Base-by-base conservation (phyloP, 2,113 vertebrate genomes). In the Elanus axillaris region DNA sequence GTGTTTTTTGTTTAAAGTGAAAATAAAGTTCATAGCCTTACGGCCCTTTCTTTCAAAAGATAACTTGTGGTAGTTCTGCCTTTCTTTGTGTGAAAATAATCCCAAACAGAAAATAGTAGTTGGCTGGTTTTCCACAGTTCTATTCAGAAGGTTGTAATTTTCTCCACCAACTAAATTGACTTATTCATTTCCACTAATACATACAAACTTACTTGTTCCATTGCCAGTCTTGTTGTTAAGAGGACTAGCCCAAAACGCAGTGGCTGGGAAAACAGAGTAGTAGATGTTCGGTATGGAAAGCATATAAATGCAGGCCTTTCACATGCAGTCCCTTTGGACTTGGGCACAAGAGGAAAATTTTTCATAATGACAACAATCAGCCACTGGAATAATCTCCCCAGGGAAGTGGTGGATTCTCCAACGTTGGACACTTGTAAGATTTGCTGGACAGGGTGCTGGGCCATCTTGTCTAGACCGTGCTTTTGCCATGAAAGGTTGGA, bases 101-200 rank as follows among this genome's bases (percentile, higher is more conserved):
- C 38, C 72, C 50, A 60, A 93, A 74, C 47, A 92, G 88, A 96
- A 96, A 90, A 86, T 76, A 95, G 92, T 69, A 75, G 53, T 86
- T 96, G 94, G 95, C 90, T 92, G 88, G 23, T 90, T 96, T 95
- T 94, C 68, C 55, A 59, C 45, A 59, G 42, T 88, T 94, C 76
- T 93, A 34, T 86, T 96, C 71, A 92, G 88, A 96, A 74, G n/a
- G 32, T 55, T 82, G 18, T 94, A 79, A 93, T 96, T 97, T 96
- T 96, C 75, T 95, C 83, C 91, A 94, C 77, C 62, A 66, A 80
- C 86, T 94, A 88, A 92, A 94, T 83, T 92, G 82, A 97, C 91
- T 96, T 86, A 93, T 88, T 95, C 53, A 85, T 97, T 97, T 93
- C 71, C 72, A 48, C 71, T 92, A 88, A 93, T 88, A 60, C 79